phyloP scores from a whole-genome alignment of 2,113 vertebrate species.

The Desmodus rotundus region DNA sequence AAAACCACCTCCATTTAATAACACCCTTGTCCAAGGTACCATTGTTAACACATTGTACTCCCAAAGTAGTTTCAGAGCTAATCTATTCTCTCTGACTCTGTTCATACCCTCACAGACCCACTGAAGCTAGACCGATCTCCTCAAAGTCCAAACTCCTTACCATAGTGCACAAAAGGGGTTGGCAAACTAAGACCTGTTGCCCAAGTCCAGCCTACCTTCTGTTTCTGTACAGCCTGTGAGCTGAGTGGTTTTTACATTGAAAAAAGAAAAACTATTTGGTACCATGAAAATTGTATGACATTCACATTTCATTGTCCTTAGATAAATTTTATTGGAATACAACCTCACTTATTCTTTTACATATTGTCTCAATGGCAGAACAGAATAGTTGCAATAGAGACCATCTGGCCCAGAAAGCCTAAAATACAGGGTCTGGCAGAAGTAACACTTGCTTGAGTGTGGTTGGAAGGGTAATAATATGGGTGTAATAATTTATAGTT shows the following conservation, averaged over 20 bases:
- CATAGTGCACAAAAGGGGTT: neutral
- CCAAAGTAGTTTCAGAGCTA: neutral
- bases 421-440: neutral
- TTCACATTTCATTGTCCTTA: conserved; percentile 5
- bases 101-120: neutral
- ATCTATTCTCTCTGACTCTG: neutral
- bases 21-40: neutral
- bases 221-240: neutral
- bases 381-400: neutral
- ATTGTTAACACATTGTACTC: neutral
- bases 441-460: no score
- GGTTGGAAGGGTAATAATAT: no score
- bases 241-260: neutral
- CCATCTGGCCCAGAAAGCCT: neutral
- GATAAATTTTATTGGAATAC: conserved; percentile 11
- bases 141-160: neutral
- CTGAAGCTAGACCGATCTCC: neutral
- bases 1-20: neutral
- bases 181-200: neutral
- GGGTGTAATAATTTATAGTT: no score
- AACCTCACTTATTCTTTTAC: neutral
- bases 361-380: conserved; percentile 4
- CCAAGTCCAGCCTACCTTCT: neutral
- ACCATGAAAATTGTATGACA: conserved; percentile 14
- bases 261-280: conserved; percentile 5